phyloP scores from a whole-genome alignment of 1,140 invertebrate genomes.

The Hyphantria cunea region DNA sequence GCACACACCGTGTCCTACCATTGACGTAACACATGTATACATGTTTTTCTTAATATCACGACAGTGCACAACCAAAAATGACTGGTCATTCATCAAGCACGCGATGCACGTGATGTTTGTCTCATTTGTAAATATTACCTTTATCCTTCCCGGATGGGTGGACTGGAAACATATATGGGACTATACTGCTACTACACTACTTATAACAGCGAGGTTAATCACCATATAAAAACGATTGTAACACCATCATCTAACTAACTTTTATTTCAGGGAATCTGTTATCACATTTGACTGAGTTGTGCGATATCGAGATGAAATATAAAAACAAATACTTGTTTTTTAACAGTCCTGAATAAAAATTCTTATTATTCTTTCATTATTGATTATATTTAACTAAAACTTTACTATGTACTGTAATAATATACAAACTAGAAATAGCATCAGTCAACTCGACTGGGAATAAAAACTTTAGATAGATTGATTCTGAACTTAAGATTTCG shows the following conservation, averaged over 20 bases:
- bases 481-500: too few relatives aligned
- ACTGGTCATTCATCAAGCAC: constrained; percentile 56
- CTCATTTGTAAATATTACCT: constrained; percentile 22
- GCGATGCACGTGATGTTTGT: constrained; percentile 53
- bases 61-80: constrained; percentile 34
- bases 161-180: constrained; percentile 17
- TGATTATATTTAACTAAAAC: too few relatives aligned
- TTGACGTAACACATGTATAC: constrained; percentile 16
- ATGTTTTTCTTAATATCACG: constrained; percentile 21
- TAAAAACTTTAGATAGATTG: too few relatives aligned
- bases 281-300: too few relatives aligned
- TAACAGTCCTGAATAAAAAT: too few relatives aligned
- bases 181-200: neutral
- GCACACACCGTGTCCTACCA: constrained; percentile 29
- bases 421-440: too few relatives aligned
- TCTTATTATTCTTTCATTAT: too few relatives aligned
- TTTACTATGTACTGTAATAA: too few relatives aligned
- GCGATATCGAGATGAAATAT: too few relatives aligned
- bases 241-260: neutral
- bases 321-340: too few relatives aligned
- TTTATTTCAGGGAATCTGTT: neutral
- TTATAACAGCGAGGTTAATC: neutral
- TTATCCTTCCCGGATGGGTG: neutral
- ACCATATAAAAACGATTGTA: too few relatives aligned
- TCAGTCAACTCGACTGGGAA: too few relatives aligned